Evolutionary conservation across 2,113 vertebrate genomes (phyloP).

Genomic region (Puntigrus tetrazona): DNA sequence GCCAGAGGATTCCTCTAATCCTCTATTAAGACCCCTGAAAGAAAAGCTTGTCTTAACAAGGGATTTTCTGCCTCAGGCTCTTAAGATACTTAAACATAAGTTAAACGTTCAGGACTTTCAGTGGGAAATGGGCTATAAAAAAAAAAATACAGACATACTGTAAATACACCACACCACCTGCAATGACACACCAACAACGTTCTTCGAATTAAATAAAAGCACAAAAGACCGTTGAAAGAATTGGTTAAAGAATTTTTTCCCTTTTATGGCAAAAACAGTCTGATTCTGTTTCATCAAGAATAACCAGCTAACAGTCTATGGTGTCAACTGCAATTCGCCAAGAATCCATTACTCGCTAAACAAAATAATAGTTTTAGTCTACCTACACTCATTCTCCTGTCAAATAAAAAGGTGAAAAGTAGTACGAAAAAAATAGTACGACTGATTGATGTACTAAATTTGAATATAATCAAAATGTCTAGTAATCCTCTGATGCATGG

Average conservation of each 20-base stretch:
- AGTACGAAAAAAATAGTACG: background rate
- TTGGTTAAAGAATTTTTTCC: background rate
- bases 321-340: background rate
- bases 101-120: constrained; percentile 20
- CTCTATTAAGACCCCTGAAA: constrained; percentile 46
- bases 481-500: too few species aligned
- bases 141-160: background rate
- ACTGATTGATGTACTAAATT: too few species aligned
- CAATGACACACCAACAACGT: background rate
- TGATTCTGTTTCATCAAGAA: background rate
- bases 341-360: background rate
- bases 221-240: background rate
- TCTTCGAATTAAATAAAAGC: background rate
- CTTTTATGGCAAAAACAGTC: background rate
- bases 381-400: too few species aligned
- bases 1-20: constrained; percentile 42
- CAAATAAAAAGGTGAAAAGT: too few species aligned
- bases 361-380: background rate
- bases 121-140: background rate
- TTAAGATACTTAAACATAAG: constrained; percentile 46
- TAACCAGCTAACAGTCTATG: background rate
- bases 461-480: too few species aligned
- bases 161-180: background rate
- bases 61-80: constrained; percentile 46
- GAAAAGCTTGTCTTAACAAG: constrained; percentile 41